Conservation (phyloP, 35 echinoderm and acorn worm genomes). For the Ophioderma brevispina region DNA sequence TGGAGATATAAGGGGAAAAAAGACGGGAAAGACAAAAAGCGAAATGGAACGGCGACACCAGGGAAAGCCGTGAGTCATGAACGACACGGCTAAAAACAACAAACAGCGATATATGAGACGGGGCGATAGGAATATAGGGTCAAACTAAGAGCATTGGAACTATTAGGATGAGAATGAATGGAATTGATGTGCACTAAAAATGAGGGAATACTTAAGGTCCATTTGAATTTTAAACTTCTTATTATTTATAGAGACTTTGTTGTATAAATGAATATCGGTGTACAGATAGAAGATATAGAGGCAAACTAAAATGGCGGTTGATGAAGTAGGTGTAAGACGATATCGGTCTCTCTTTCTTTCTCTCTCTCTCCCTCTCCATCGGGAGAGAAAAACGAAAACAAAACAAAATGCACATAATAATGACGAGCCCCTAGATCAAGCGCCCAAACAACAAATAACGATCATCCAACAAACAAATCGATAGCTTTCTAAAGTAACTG, state of each 20-base stretch:
- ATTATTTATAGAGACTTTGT: not conserved
- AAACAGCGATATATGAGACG: constrained; percentile 4
- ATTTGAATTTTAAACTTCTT: not conserved
- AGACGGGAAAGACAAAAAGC: not conserved
- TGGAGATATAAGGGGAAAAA: not conserved
- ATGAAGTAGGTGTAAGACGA: no score
- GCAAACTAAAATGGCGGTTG: no score
- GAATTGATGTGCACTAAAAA: not conserved
- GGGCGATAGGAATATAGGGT: not conserved
- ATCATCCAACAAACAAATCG: no score
- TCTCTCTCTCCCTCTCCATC: no score
- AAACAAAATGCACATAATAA: constrained; percentile 9
- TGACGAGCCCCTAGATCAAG: no score
- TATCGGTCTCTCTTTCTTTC: no score
- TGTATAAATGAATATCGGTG: constrained; percentile 15
- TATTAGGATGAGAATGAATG: not conserved
- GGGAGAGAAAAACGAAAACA: not conserved
- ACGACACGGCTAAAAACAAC: not conserved
- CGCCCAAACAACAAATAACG: no score
- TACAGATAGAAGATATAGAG: no score
- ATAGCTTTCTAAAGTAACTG: no score
- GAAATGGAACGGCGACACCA: not conserved
- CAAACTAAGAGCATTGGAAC: not conserved
- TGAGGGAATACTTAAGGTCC: not conserved
- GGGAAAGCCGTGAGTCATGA: not conserved